These are phyloP conservation scores for Myotis lucifugus DNA, from an alignment of 2,113 vertebrate genomes.

Conservation along the genomic window DNA sequence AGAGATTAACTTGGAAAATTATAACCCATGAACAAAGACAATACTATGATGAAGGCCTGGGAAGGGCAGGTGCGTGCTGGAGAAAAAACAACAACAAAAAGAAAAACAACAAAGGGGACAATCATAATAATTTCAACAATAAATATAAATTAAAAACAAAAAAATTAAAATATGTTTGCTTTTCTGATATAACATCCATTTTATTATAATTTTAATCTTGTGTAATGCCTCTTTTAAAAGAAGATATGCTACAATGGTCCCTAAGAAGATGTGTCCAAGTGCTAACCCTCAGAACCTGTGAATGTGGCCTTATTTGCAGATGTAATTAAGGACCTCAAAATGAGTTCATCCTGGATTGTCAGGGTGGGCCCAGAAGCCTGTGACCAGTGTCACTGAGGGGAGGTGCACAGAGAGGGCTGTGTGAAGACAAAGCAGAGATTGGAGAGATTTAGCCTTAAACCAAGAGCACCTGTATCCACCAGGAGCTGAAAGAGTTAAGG, in stretches of 20 bases:
- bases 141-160: background rate
- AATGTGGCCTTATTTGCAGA: background rate
- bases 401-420: background rate
- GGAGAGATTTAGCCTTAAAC: background rate
- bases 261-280: background rate
- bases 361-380: background rate
- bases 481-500: background rate
- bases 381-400: background rate
- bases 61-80: too few relatives aligned
- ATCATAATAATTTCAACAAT: too few relatives aligned
- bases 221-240: background rate
- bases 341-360: background rate
- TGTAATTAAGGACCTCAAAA: background rate
- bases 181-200: background rate
- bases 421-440: background rate
- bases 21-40: too few relatives aligned
- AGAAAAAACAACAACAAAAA: too few relatives aligned
- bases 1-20: too few relatives aligned
- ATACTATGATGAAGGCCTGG: too few relatives aligned
- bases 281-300: background rate
- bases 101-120: too few relatives aligned
- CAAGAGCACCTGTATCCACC: accelerated
- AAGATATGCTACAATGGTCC: background rate
- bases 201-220: background rate
- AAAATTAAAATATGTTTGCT: background rate